Conservation (phyloP, 2,113 vertebrate genomes). For the Hucho hucho region DNA sequence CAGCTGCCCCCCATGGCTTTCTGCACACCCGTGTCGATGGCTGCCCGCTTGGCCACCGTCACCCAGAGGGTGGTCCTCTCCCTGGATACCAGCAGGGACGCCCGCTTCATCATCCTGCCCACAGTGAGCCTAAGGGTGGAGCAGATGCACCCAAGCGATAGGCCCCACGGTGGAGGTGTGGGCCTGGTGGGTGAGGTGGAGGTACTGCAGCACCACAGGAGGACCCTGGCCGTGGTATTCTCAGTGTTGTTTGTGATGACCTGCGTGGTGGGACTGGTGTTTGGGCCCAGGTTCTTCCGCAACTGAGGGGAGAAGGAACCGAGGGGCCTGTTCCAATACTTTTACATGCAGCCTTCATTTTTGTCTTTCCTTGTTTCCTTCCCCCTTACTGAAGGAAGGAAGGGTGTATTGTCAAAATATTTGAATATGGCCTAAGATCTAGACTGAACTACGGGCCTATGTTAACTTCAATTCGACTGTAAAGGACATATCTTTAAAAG, state of each 20-base stretch:
- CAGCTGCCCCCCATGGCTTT: conserved; percentile 59
- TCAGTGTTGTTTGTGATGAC: conserved; percentile 73
- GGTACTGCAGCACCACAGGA: conserved; percentile 57
- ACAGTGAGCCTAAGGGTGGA: conserved; percentile 78
- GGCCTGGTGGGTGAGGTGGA: conserved; percentile 46
- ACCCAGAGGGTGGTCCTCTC: conserved; percentile 73
- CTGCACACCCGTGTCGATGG: conserved; percentile 45
- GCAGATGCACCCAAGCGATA: conserved; percentile 63
- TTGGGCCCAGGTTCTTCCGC: conserved; percentile 66
- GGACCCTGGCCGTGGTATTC: conserved; percentile 64
- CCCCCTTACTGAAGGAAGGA: neutral
- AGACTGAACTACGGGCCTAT: neutral
- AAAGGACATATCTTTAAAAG: too few species aligned
- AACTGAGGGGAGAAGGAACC: conserved; percentile 13
- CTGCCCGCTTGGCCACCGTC: conserved; percentile 54
- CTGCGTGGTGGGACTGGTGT: conserved; percentile 70
- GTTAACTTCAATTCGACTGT: too few species aligned
- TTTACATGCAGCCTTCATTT: neutral
- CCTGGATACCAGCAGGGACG: conserved; percentile 63
- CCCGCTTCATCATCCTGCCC: conserved; percentile 74
- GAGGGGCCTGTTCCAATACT: neutral
- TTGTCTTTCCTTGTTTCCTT: neutral
- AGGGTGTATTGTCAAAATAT: neutral
- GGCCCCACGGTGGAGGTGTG: conserved; percentile 1
- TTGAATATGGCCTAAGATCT: neutral